Base-by-base conservation (phyloP, 2,797 vertebrate genomes). In the Dromococcyx pavoninus region DNA sequence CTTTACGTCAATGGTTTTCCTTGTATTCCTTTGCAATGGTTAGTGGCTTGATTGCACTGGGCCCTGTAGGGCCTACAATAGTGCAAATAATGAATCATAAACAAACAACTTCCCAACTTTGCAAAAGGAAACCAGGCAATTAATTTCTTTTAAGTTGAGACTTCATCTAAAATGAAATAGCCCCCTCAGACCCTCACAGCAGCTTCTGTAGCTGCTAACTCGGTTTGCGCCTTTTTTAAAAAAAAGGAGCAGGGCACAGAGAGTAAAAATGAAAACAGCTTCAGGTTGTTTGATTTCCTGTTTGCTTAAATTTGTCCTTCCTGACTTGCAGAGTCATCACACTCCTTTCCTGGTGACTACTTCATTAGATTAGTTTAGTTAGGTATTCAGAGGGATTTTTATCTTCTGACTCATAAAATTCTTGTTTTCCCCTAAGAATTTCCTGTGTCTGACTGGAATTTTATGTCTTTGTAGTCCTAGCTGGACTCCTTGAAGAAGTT, bases 391-490 rank as follows among this genome's bases (percentile, higher is more conserved):
- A 94, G 94, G 98, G 97, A 98, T 98, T 98, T 98, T 98, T 96
- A 95, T 97, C 93, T 97, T 97, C 96, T 98, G 98, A 98, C 97
- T 98, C 98, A 98, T 97, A 97, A 97, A 98, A 98, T 98, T 98
- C 98, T 97, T 98, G 97, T 98, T 97, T 98, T 98, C 98, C 98
- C 97, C 72, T 33, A 96, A 97, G 97, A 98, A 98, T 98, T 98
- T 98, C 98, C 98, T 97, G 95, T 94, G 95, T 98, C 97, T 97
- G 93, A 96, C 96, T 98, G 97, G 98, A 98, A 97, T 98, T 97
- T 98, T 93, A 93, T 72, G 86, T 98, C 98, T 98, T 98, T 98
- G 98, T 98, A 98, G 97, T 98, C 98, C 95, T 95, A 95, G 95
- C 95, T 96, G 93, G 92, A 93, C 88, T 98, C 80, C 94, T 97